These are phyloP conservation scores for Therioaphis trifolii DNA, from an alignment of 2,888 invertebrate genomes.

Conservation along the genomic window DNA sequence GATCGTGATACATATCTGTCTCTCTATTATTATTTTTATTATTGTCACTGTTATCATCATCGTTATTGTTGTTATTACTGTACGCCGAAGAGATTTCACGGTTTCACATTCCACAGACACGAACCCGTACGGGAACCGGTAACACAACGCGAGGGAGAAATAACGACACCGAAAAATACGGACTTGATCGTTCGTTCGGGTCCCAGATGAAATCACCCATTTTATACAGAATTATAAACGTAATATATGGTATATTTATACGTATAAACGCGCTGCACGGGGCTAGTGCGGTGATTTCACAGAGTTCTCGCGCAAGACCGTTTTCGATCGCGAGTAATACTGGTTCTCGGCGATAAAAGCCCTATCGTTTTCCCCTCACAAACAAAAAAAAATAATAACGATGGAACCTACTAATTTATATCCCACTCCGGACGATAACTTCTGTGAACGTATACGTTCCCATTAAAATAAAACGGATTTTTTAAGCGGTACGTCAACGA, in stretches of 20 bases:
- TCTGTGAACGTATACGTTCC: too few species aligned
- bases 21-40: not conserved
- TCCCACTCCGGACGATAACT: too few species aligned
- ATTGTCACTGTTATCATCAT: too few species aligned
- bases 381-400: too few species aligned
- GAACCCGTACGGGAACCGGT: constrained; percentile 2
- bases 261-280: not conserved
- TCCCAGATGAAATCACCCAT: not conserved
- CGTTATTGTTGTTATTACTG: too few species aligned
- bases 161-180: constrained; percentile 3
- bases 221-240: not conserved
- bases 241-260: not conserved
- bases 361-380: too few species aligned
- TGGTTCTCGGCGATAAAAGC: too few species aligned
- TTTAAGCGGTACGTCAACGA: too few species aligned
- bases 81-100: constrained; percentile 1
- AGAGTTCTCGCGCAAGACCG: not conserved
- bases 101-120: not conserved
- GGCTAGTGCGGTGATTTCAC: not conserved
- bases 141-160: constrained; percentile 5
- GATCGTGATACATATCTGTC: constrained; percentile 18
- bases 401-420: too few species aligned
- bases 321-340: too few species aligned
- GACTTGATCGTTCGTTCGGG: not conserved
- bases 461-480: too few species aligned